phyloP scores from a whole-genome alignment of 2,888 invertebrate species.

The Lacanobia wlatinum region DNA sequence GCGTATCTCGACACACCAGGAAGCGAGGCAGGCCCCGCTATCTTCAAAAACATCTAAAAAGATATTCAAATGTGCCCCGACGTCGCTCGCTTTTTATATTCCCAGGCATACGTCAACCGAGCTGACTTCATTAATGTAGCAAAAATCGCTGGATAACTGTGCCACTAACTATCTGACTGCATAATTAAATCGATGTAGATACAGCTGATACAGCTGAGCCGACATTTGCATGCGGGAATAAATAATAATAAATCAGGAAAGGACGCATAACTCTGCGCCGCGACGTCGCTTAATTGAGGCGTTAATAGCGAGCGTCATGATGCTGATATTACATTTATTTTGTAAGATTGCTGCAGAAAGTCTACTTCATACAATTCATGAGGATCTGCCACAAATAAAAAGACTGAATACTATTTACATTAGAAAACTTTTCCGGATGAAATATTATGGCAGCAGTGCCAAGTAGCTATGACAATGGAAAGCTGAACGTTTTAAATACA shows the following conservation, averaged over 20 bases:
- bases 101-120: constrained; percentile 35
- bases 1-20: constrained; percentile 23
- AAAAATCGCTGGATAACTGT: constrained; percentile 57
- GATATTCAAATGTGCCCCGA: constrained; percentile 41
- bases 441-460: no score
- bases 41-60: constrained; percentile 48
- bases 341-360: constrained; percentile 1
- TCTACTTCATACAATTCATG: background rate
- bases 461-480: background rate
- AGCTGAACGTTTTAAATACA: background rate
- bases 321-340: constrained; percentile 16
- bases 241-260: constrained; percentile 62
- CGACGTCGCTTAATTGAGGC: constrained; percentile 72
- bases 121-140: constrained; percentile 51
- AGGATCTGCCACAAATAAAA: background rate
- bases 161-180: constrained; percentile 66
- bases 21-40: constrained; percentile 28
- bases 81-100: constrained; percentile 44
- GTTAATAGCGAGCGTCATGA: constrained; percentile 72
- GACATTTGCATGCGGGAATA: constrained; percentile 67
- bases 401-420: no score
- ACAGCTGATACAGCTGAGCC: constrained; percentile 26
- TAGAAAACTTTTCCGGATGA: no score
- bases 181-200: constrained; percentile 57
- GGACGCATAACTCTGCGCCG: constrained; percentile 60